A percentile compares a stretch with the other conserved stretches of the same genome.
These are phyloP conservation scores for Bolinopsis microptera DNA, from an alignment of 37 sponge, comb jelly and placozoan species.

Conservation along the genomic window DNA sequence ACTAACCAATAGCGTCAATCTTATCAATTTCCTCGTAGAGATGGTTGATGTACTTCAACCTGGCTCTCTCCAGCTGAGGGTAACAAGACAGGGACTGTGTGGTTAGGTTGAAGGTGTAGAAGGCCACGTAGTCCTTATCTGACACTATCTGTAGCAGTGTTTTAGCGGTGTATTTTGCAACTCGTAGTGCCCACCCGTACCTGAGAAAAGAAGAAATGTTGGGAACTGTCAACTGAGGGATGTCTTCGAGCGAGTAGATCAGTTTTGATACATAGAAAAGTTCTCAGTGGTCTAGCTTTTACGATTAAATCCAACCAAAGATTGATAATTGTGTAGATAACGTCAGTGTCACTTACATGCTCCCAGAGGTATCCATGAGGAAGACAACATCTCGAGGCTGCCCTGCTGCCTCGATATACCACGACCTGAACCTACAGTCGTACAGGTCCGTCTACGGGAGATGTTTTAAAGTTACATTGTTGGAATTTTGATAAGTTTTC, in stretches of 20 bases:
- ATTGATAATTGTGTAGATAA: too few relatives aligned
- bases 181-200: constrained; percentile 23
- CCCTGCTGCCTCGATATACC: constrained; percentile 49
- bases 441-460: constrained; percentile 16
- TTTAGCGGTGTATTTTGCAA: constrained; percentile 43
- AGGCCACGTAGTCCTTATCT: constrained; percentile 29
- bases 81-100: constrained; percentile 7
- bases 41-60: constrained; percentile 48
- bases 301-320: too few relatives aligned
- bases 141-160: background rate
- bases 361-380: constrained; percentile 47
- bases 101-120: constrained; percentile 40
- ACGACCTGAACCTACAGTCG: constrained; percentile 59
- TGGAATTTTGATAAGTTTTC: too few relatives aligned
- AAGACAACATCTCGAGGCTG: constrained; percentile 53
- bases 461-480: too few relatives aligned
- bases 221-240: too few relatives aligned
- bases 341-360: too few relatives aligned
- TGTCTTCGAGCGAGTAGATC: background rate
- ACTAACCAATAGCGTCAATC: constrained; percentile 18
- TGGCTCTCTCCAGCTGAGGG: background rate
- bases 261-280: background rate
- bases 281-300: background rate
- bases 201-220: background rate
- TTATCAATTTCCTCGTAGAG: background rate